Evolutionary conservation across 2,797 vertebrate genomes (phyloP).

Genomic region (Sitta carolinensis): DNA sequence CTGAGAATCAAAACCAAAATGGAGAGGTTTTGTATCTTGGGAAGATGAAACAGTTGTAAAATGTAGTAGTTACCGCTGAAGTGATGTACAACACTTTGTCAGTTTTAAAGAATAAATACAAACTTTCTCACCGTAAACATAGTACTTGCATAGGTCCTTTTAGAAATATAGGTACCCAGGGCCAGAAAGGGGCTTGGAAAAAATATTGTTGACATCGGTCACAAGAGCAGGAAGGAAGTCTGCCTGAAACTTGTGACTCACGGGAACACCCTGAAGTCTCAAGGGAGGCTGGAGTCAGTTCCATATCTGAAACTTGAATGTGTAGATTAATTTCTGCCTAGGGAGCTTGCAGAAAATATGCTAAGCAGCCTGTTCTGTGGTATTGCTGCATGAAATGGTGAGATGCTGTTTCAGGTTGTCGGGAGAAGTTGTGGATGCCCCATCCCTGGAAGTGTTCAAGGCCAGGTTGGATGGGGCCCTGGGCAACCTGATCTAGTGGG

Average conservation of each 20-base stretch:
- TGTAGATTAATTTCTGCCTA: not conserved
- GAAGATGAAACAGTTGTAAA: not conserved
- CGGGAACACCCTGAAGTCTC: not conserved
- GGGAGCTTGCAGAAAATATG: not conserved
- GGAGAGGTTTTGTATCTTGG: not conserved
- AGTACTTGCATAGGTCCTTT: not conserved
- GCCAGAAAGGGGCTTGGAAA: not conserved
- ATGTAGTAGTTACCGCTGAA: not conserved
- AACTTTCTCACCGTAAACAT: not conserved
- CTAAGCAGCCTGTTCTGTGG: not conserved
- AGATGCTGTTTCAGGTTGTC: not conserved
- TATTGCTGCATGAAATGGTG: not conserved
- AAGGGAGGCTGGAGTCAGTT: not conserved
- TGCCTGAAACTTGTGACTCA: not conserved
- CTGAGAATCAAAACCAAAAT: not conserved
- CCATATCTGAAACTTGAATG: not conserved
- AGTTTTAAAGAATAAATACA: not conserved
- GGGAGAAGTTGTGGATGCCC: not conserved
- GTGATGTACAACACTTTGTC: not conserved
- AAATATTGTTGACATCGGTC: not conserved
- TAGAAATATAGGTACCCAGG: not conserved
- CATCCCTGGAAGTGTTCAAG: not conserved
- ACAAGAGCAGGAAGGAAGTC: not conserved
- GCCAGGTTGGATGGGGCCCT: not conserved
- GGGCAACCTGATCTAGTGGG: not conserved